Evolutionary conservation across 2,113 vertebrate species (phyloP).

Genomic region (Istiophorus platypterus): DNA sequence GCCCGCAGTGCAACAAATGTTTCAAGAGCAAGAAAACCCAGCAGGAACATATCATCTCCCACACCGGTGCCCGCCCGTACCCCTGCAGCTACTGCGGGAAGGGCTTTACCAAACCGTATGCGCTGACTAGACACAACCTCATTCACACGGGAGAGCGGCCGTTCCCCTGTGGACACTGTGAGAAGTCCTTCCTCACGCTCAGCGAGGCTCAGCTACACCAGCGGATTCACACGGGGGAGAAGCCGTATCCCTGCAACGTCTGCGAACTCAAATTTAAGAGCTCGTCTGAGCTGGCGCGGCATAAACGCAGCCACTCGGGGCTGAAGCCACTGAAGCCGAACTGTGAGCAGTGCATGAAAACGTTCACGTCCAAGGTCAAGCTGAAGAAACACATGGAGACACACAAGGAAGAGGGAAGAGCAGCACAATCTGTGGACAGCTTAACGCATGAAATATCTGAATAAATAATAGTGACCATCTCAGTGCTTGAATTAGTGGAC

Average conservation of each 20-base stretch:
- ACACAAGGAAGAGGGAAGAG: slow-evolving; percentile 41
- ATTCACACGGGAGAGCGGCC: slow-evolving; percentile 86
- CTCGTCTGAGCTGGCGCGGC: slow-evolving; percentile 80
- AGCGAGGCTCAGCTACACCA: slow-evolving; percentile 79
- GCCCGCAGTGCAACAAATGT: slow-evolving; percentile 78
- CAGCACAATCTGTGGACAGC: slow-evolving; percentile 17
- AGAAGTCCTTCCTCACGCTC: slow-evolving; percentile 80
- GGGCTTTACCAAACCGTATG: slow-evolving; percentile 81
- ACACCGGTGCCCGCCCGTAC: slow-evolving; percentile 77
- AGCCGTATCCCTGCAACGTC: slow-evolving; percentile 75
- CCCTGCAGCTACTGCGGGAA: slow-evolving; percentile 81
- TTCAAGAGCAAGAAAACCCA: slow-evolving; percentile 80
- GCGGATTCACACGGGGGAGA: slow-evolving; percentile 82
- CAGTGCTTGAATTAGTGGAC: background rate
- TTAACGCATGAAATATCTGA: slow-evolving; percentile 3
- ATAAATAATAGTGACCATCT: background rate
- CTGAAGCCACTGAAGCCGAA: slow-evolving; percentile 28
- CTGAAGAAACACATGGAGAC: slow-evolving; percentile 74
- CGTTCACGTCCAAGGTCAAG: slow-evolving; percentile 68
- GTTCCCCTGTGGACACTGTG: slow-evolving; percentile 80
- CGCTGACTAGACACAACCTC: slow-evolving; percentile 80
- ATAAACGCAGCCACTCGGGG: slow-evolving; percentile 74
- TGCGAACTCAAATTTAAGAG: slow-evolving; percentile 82
- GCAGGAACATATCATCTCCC: slow-evolving; percentile 76
- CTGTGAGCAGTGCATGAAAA: slow-evolving; percentile 71